Evolutionary conservation across 2,888 invertebrate genomes (phyloP).

Genomic region (Parthenolecanium corni): DNA sequence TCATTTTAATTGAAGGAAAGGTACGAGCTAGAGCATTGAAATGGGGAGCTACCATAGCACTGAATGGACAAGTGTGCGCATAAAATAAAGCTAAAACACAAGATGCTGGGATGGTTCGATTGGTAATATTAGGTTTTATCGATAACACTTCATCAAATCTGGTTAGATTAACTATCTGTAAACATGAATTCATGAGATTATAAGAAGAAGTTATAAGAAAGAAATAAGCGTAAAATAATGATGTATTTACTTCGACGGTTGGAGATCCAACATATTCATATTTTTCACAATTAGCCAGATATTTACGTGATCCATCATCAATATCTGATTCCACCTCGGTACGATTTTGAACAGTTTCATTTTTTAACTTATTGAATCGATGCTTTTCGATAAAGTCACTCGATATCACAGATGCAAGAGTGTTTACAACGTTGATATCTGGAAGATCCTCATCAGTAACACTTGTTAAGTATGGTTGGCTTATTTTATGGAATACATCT

Average conservation of each 20-base stretch:
- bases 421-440: constrained; percentile 18
- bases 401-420: constrained; percentile 12
- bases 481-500: constrained; percentile 19
- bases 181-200: background rate
- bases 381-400: constrained; percentile 12
- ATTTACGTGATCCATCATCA: constrained; percentile 15
- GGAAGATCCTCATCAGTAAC: constrained; percentile 24
- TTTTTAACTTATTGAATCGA: background rate
- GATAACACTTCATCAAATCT: constrained; percentile 33
- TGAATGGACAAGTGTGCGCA: constrained; percentile 80
- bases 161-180: constrained; percentile 35
- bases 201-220: too few species aligned
- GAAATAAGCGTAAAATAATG: too few species aligned
- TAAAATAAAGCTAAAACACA: constrained; percentile 80
- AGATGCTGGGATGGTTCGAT: constrained; percentile 41
- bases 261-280: constrained; percentile 24
- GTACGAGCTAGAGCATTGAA: constrained; percentile 80
- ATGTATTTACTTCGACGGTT: constrained; percentile 8
- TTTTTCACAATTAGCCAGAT: constrained; percentile 17
- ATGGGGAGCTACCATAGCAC: constrained; percentile 77
- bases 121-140: constrained; percentile 34
- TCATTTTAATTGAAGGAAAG: constrained; percentile 74
- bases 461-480: constrained; percentile 22
- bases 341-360: background rate
- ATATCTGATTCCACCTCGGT: constrained; percentile 8